phyloP scores from a whole-genome alignment of 1,140 invertebrate species.

The Bombus turneri region DNA sequence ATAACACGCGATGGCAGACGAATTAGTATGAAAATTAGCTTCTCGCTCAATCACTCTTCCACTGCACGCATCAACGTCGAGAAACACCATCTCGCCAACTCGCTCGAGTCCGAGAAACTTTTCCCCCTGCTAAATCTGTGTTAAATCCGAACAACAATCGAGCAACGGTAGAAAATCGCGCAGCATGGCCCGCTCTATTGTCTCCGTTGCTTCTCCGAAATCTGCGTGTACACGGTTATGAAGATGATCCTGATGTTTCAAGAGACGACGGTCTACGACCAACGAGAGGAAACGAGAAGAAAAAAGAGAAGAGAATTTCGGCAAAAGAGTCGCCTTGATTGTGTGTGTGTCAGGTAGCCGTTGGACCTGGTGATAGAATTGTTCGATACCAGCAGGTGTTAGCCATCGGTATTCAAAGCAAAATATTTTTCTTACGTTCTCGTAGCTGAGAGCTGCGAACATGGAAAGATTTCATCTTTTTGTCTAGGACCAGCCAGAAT shows the following conservation, averaged over 20 bases:
- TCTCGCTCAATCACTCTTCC: background rate
- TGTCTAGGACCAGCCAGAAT: constrained; percentile 58
- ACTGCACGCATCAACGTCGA: no score
- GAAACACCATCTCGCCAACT: background rate
- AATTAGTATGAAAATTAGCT: background rate
- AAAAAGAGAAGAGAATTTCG: background rate
- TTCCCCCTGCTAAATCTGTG: background rate
- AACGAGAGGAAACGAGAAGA: background rate
- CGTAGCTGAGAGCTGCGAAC: constrained; percentile 62
- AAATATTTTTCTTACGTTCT: constrained; percentile 78
- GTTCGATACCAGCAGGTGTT: constrained; percentile 73
- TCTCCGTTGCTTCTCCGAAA: constrained; percentile 4
- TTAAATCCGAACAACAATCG: background rate
- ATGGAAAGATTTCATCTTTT: constrained; percentile 63
- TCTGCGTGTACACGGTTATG: constrained; percentile 6
- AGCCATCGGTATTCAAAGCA: constrained; percentile 73
- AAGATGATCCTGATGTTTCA: constrained; percentile 41
- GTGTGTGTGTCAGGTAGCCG: constrained; percentile 42
- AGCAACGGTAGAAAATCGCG: background rate
- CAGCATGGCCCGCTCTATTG: constrained; percentile 8
- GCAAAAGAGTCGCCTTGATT: constrained; percentile 23
- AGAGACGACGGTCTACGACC: background rate
- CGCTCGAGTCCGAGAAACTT: background rate
- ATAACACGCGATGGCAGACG: no score
- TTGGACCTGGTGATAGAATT: constrained; percentile 37